phyloP scores from a whole-genome alignment of 1,140 invertebrate genomes.

The Druon quercuslanigerum region DNA sequence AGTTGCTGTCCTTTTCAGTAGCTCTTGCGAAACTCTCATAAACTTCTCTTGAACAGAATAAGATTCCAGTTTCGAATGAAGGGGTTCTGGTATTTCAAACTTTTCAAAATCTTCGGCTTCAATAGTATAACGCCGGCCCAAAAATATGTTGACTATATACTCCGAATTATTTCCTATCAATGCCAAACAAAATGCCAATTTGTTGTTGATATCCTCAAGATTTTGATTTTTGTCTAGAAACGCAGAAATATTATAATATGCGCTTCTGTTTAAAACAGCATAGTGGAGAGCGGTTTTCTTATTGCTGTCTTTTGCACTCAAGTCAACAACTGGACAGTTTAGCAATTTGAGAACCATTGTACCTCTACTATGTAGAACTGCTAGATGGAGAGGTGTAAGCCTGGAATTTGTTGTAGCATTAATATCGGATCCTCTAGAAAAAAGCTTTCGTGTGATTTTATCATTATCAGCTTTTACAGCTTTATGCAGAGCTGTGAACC shows the following conservation, averaged over 20 bases:
- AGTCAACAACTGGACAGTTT: not conserved
- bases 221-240: not conserved
- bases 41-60: not conserved
- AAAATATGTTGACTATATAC: not conserved
- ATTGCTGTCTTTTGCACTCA: not conserved
- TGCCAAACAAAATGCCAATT: not conserved
- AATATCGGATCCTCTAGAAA: not conserved
- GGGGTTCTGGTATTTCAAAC: not conserved
- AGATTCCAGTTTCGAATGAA: too few species aligned
- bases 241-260: not conserved
- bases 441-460: not conserved
- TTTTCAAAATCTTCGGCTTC: not conserved
- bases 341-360: conserved; percentile 8
- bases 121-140: not conserved
- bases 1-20: not conserved
- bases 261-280: not conserved
- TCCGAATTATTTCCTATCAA: not conserved
- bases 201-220: not conserved
- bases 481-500: not conserved
- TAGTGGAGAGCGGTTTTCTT: not conserved
- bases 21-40: not conserved
- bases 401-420: not conserved
- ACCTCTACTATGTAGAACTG: not conserved
- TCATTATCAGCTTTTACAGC: not conserved
- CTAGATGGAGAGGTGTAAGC: not conserved